Evolutionary conservation across 2,113 vertebrate genomes (phyloP).

Genomic region (Crotalus horridus): DNA sequence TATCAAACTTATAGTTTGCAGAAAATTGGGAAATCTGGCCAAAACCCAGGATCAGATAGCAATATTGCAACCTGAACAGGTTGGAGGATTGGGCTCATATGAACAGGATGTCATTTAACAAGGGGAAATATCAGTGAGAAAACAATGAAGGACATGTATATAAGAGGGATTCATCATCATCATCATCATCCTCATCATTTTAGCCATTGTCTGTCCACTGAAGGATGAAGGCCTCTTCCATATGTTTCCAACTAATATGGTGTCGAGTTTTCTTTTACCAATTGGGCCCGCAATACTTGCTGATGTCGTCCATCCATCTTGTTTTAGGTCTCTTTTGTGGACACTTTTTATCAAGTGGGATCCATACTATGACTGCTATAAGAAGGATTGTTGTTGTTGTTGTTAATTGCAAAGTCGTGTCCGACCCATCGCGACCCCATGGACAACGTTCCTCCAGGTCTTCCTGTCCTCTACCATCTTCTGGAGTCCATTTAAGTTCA

Average conservation of each 20-base stretch:
- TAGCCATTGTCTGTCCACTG: neutral
- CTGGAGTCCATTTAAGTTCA: no score
- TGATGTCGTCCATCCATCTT: neutral
- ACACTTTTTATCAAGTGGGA: neutral
- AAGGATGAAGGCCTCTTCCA: neutral
- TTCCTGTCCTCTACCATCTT: no score
- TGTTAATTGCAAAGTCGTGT: no score
- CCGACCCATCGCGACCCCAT: no score
- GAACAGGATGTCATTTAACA: neutral
- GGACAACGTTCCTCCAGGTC: no score
- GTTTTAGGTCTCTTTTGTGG: neutral
- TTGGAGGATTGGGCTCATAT: neutral
- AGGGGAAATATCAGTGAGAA: neutral
- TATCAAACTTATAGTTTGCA: neutral
- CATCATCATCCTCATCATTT: neutral
- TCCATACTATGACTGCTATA: neutral
- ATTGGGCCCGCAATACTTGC: neutral
- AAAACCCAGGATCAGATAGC: neutral
- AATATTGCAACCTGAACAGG: neutral
- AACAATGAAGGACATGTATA: neutral
- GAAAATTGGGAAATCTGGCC: neutral
- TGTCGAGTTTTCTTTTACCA: neutral
- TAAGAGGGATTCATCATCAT: neutral
- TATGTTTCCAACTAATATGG: neutral
- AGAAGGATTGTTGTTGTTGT: neutral